Evolutionary conservation across 2,113 vertebrate genomes (phyloP), one percentile per base, ranked within the genome.

Genomic region (Ranitomeya imitator): DNA sequence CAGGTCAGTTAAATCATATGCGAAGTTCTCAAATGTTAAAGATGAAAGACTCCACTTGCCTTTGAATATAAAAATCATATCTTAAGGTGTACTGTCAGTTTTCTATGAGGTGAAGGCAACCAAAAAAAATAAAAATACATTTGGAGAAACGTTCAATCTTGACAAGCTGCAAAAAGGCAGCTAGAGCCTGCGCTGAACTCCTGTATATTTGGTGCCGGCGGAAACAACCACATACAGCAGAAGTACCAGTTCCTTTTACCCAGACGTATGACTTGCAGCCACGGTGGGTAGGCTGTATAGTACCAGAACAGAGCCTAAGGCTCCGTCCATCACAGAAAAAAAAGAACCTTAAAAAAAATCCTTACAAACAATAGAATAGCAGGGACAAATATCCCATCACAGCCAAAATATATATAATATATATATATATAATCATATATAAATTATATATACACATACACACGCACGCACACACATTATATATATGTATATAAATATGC

Each of bases 401-500:
- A 83, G 86, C 86, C 86, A 88, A 88, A 88, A 88, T 88, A 88
- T 88, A 88, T 88, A 88, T 88, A 88, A 88, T 88, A 88, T 87
- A 87, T 87, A 88, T 87, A 87, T 87, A 86, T 86, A 86, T 83
- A 83, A n/a, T 83, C 80, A 83, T 84, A 88, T 88, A 88, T 88
- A 88, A 83, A 88, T 83, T 83, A 83, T 88, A 88, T 88, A 88
- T 84, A 88, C 80, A 88, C 87, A 77, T 80, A 83, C 87, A 76
- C 86, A 19, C 87, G 54, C 87, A 26, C 87, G 54, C 87, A 84
- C 80, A 84, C 51, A 37, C 2, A 83, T 83, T 88, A 88, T 88
- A 88, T 88, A 76, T 88, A 88, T 83, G 86, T 88, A 88, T 84
- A 88, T 84, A 88, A 83, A 88, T 84, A 88, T 84, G 80, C 87